Percentiles rank a stretch among this genome's conserved stretches.
Conservation (phyloP, 2,888 invertebrate species). For the Danaus chrysippus region DNA sequence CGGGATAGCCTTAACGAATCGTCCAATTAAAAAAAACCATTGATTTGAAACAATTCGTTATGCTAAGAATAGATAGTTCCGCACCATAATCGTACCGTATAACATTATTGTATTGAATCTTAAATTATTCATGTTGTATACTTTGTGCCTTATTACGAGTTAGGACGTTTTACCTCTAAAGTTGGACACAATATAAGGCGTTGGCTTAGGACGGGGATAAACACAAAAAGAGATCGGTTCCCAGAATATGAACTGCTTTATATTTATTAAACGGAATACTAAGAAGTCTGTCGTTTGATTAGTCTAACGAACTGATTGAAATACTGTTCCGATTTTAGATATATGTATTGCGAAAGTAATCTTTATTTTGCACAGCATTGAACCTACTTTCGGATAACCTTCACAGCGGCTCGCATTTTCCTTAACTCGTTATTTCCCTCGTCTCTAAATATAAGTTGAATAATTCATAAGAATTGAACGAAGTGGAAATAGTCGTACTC, state of each 20-base stretch:
- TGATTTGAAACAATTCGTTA: slow-evolving; percentile 3
- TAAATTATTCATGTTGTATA: too few species aligned
- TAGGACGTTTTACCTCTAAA: slow-evolving; percentile 27
- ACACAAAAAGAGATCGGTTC: slow-evolving; percentile 56
- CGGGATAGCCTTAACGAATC: neutral
- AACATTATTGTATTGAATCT: too few species aligned
- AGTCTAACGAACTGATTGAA: slow-evolving; percentile 72
- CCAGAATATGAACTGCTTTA: slow-evolving; percentile 67
- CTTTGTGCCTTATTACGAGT: neutral
- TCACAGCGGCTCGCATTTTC: slow-evolving; percentile 4
- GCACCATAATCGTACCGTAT: too few species aligned
- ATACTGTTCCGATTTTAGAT: slow-evolving; percentile 62
- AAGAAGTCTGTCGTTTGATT: slow-evolving; percentile 61
- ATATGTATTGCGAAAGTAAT: slow-evolving; percentile 34
- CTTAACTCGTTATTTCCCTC: slow-evolving; percentile 30
- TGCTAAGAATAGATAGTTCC: neutral
- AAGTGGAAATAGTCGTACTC: too few species aligned
- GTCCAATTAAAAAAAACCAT: neutral
- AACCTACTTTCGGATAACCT: slow-evolving; percentile 11
- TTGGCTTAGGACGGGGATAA: slow-evolving; percentile 54
- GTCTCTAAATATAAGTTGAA: slow-evolving; percentile 11
- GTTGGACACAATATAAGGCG: slow-evolving; percentile 41
- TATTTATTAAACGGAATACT: slow-evolving; percentile 74
- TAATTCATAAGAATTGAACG: neutral
- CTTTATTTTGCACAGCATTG: slow-evolving; percentile 24